These are phyloP conservation scores for Malurus elegans DNA, from an alignment of 2,113 vertebrate genomes.

Conservation along the genomic window DNA sequence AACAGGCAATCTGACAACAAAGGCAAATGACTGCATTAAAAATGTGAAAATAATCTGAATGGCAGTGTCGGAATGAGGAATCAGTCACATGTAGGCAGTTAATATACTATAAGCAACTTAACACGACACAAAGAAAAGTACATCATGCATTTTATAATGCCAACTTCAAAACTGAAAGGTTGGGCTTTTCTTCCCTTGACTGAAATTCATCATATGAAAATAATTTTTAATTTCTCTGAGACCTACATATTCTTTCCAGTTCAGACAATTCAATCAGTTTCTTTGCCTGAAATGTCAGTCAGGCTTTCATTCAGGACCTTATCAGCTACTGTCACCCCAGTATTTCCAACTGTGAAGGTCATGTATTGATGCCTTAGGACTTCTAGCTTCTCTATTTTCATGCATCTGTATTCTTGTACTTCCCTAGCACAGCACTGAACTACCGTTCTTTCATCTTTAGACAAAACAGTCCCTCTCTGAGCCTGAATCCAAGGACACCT, in stretches of 20 bases:
- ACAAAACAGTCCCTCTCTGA: too few species aligned
- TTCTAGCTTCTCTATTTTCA: too few species aligned
- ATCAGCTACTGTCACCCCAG: neutral
- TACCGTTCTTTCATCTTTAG: too few species aligned
- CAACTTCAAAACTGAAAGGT: neutral
- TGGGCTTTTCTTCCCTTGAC: neutral
- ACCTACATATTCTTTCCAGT: neutral
- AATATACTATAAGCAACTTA: neutral
- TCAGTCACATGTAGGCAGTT: rapidly evolving
- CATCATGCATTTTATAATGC: neutral
- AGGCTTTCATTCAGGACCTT: neutral
- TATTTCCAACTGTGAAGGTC: neutral
- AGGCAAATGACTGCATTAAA: neutral
- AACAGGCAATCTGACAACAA: neutral
- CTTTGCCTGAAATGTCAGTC: neutral
- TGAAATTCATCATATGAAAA: neutral
- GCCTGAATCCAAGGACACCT: too few species aligned
- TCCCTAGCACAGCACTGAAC: too few species aligned
- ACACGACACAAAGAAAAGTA: neutral
- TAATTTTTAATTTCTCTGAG: neutral
- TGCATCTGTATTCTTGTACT: too few species aligned
- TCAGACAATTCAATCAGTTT: neutral
- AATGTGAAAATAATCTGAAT: neutral
- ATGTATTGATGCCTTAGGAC: too few species aligned
- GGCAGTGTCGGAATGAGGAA: neutral